Conservation (phyloP, 2,888 invertebrate species). For the Apamea sordens region DNA sequence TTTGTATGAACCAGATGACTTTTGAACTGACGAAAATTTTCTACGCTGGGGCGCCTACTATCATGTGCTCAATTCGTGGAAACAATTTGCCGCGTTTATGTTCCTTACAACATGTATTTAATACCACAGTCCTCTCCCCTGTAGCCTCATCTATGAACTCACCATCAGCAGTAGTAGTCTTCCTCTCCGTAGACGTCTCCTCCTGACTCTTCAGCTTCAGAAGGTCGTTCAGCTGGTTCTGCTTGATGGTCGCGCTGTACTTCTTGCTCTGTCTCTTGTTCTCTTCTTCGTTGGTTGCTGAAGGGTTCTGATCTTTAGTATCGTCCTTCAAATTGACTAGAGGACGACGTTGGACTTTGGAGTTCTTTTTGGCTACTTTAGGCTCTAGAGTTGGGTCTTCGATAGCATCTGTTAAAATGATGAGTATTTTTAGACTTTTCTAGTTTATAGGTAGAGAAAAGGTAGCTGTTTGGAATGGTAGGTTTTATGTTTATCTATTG, state of each 20-base stretch:
- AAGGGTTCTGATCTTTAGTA: constrained; percentile 81
- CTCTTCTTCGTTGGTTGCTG: constrained; percentile 86
- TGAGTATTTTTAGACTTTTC: no score
- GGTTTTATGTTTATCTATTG: no score
- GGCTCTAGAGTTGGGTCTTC: constrained; percentile 81
- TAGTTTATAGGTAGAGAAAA: no score
- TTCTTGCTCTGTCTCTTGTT: constrained; percentile 87
- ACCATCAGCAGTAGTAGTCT: constrained; percentile 78
- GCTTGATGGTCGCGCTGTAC: constrained; percentile 85
- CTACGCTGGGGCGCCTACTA: not conserved
- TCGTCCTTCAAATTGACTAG: constrained; percentile 80
- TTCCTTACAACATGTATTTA: not conserved
- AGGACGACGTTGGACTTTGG: constrained; percentile 82
- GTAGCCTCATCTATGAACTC: constrained; percentile 45
- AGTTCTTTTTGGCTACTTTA: constrained; percentile 67
- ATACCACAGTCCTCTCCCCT: not conserved
- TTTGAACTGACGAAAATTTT: not conserved
- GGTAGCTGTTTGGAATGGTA: no score
- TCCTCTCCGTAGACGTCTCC: constrained; percentile 78
- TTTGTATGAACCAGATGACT: not conserved
- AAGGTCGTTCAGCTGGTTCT: constrained; percentile 84
- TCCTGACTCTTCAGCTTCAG: constrained; percentile 75
- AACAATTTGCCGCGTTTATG: not conserved
- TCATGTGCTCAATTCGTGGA: not conserved
- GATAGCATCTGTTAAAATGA: constrained; percentile 76